Percentiles rank a stretch among this genome's conserved stretches.
Conservation (phyloP, 2,797 vertebrate species). For the Spondyliosoma cantharus region DNA sequence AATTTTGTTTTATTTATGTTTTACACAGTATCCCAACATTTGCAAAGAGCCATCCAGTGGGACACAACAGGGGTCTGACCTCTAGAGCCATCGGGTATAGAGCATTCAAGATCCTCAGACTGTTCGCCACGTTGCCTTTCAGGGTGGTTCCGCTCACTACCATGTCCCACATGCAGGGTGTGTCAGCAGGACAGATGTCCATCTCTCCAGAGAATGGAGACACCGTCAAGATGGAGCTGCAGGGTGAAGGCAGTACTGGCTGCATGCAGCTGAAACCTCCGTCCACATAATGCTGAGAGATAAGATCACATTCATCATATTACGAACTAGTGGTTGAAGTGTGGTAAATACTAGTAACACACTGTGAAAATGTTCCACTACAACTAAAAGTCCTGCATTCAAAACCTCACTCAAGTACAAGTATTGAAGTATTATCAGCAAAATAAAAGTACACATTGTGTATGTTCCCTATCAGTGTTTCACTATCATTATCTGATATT, state of each 20-base stretch:
- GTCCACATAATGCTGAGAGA: conserved; percentile 88
- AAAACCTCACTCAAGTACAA: too few relatives aligned
- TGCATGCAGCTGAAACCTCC: conserved; percentile 90
- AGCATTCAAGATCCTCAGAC: conserved; percentile 84
- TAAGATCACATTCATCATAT: neutral
- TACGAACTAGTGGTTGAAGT: neutral
- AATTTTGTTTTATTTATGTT: too few relatives aligned
- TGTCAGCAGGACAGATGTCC: conserved; percentile 89
- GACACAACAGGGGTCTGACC: conserved; percentile 76
- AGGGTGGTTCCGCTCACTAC: conserved; percentile 84
- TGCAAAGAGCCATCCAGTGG: neutral
- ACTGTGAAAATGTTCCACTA: too few relatives aligned
- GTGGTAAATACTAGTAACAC: too few relatives aligned
- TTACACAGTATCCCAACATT: too few relatives aligned
- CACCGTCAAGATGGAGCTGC: conserved; percentile 86
- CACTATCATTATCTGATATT: too few relatives aligned
- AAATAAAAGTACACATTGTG: too few relatives aligned
- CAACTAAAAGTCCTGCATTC: too few relatives aligned
- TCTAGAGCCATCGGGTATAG: conserved; percentile 85
- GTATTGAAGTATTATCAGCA: too few relatives aligned
- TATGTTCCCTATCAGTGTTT: too few relatives aligned
- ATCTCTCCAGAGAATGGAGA: conserved; percentile 91
- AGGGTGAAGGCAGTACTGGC: conserved; percentile 76
- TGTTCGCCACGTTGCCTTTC: conserved; percentile 88
- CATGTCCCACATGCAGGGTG: conserved; percentile 81